Conservation (phyloP, 2,113 vertebrate genomes). For the Fregetta grallaria region DNA sequence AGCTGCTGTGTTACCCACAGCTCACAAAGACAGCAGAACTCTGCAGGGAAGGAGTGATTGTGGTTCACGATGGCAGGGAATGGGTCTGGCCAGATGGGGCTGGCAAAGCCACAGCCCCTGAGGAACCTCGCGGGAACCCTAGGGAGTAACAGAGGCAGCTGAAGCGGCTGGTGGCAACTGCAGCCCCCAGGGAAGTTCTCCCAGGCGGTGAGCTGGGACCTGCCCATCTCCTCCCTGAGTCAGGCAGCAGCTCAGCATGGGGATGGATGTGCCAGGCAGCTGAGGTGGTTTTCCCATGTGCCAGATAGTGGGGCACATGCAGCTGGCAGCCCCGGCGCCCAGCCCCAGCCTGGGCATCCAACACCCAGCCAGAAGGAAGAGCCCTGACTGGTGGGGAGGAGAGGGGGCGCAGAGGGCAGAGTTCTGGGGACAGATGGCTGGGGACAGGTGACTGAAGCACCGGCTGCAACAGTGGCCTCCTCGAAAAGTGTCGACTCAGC, state of each 20-base stretch:
- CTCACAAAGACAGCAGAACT: not conserved
- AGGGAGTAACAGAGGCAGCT: not conserved
- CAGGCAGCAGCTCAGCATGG: not conserved
- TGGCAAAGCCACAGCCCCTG: not conserved
- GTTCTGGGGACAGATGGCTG: not conserved
- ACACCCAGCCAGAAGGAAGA: too few relatives aligned
- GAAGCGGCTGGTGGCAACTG: not conserved
- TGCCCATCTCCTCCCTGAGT: not conserved
- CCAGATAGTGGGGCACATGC: not conserved
- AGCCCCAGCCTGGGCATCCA: not conserved
- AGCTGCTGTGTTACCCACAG: not conserved
- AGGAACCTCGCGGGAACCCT: not conserved
- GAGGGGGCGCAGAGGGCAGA: too few relatives aligned
- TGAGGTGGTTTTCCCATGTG: not conserved
- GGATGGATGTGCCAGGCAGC: fast-evolving
- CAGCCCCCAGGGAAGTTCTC: not conserved
- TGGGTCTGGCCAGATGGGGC: not conserved
- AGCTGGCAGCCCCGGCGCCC: not conserved
- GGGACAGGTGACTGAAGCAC: not conserved
- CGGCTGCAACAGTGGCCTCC: not conserved
- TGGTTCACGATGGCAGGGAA: not conserved
- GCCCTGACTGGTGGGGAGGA: not conserved
- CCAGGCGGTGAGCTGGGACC: too few relatives aligned
- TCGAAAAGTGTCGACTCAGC: not conserved
- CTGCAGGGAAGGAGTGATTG: not conserved